A percentile compares a stretch with the other conserved stretches of the same genome.
Conservation (phyloP, 1,140 invertebrate species). For the Ooceraea biroi region DNA sequence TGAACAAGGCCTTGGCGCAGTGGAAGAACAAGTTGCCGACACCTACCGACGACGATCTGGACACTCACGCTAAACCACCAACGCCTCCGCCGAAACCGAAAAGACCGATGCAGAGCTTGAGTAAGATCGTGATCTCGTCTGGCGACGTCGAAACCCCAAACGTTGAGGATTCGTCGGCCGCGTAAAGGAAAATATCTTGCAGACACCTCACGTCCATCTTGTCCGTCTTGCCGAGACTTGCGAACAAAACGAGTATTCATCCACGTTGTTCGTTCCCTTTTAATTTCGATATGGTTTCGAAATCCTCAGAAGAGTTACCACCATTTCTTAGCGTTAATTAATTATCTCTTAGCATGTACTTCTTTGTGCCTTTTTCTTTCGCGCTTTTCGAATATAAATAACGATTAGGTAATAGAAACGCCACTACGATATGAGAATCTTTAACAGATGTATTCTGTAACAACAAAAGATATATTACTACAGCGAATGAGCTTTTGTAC, state of each 20-base stretch:
- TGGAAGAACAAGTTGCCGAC: slow-evolving; percentile 73
- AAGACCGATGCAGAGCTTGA: slow-evolving; percentile 62
- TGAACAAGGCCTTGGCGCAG: slow-evolving; percentile 64
- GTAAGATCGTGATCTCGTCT: slow-evolving; percentile 61
- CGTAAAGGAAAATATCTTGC: slow-evolving; percentile 66
- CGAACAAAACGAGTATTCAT: slow-evolving; percentile 27
- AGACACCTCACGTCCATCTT: slow-evolving; percentile 4
- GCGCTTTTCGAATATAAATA: slow-evolving; percentile 42
- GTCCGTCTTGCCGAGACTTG: slow-evolving; percentile 50
- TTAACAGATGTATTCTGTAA: neutral
- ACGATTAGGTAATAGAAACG: slow-evolving; percentile 21
- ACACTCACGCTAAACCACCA: slow-evolving; percentile 75
- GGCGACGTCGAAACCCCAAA: slow-evolving; percentile 67
- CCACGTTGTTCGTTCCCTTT: slow-evolving; percentile 14
- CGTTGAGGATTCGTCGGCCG: slow-evolving; percentile 73
- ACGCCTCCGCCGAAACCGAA: slow-evolving; percentile 83
- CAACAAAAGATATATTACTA: slow-evolving; percentile 44
- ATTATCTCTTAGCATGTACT: slow-evolving; percentile 33
- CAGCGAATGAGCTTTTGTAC: slow-evolving; percentile 17
- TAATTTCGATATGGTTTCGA: slow-evolving; percentile 59
- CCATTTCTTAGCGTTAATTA: slow-evolving; percentile 43
- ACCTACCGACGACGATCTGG: slow-evolving; percentile 64
- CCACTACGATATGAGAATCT: neutral
- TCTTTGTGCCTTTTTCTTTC: slow-evolving; percentile 64
- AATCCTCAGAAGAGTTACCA: slow-evolving; percentile 70